Conservation (phyloP, 2,113 vertebrate genomes). For the Nasalis larvatus region DNA sequence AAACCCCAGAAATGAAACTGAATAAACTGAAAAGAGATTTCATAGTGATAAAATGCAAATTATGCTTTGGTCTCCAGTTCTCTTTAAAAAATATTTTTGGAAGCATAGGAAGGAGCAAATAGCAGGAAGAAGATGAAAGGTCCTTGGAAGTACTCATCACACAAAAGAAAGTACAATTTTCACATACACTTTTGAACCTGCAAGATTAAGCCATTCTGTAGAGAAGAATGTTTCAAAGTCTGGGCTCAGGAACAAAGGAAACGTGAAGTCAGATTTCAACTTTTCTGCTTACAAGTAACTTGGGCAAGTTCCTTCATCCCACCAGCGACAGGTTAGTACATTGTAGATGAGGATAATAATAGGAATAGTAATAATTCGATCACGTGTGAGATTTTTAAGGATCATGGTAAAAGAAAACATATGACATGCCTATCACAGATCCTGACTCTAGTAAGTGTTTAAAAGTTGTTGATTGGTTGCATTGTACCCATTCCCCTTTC, state of each 20-base stretch:
- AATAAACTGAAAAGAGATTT: constrained; percentile 28
- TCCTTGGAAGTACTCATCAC: not conserved
- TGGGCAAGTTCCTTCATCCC: not conserved
- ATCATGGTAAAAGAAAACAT: not conserved
- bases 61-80: not conserved
- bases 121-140: not conserved
- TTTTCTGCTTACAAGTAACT: not conserved
- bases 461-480: not conserved
- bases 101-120: not conserved
- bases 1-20: not conserved
- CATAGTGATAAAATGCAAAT: constrained; percentile 37
- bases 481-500: not conserved
- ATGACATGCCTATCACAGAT: not conserved
- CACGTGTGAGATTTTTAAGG: not conserved
- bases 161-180: not conserved
- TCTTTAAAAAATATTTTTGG: constrained; percentile 21
- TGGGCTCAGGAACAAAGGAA: not conserved
- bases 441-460: not conserved
- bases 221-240: not conserved
- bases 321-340: not conserved
- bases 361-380: not conserved
- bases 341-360: not conserved
- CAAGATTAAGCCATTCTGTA: not conserved
- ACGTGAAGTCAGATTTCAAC: not conserved
- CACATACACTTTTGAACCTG: not conserved